These are phyloP conservation scores for Dromas ardeola DNA, from an alignment of 2,113 vertebrate genomes.

Conservation along the genomic window DNA sequence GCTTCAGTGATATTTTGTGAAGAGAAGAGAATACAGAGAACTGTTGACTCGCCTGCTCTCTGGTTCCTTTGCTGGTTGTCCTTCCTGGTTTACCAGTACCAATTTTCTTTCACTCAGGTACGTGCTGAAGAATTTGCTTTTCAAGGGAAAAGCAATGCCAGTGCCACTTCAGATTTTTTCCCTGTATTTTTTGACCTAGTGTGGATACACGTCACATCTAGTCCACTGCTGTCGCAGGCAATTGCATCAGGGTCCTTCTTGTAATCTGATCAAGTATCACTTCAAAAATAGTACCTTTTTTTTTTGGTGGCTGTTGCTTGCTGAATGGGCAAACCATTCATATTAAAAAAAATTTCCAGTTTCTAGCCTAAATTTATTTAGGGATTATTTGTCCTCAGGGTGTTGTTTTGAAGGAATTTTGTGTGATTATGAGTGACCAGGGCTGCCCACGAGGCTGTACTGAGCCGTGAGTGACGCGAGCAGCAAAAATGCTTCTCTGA, in stretches of 20 bases:
- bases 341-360: neutral
- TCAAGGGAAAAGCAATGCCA: neutral
- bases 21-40: neutral
- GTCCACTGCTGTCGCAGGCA: neutral
- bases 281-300: neutral
- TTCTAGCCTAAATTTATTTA: neutral
- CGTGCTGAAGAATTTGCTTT: neutral
- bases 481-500: neutral
- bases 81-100: neutral
- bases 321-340: neutral
- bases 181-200: neutral
- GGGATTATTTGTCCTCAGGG: neutral
- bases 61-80: neutral
- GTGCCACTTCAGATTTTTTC: neutral
- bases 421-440: neutral
- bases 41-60: neutral
- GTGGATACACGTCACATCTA: neutral
- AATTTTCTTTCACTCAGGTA: neutral
- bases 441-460: accelerated
- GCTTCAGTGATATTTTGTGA: neutral
- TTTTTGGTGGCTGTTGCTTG: neutral
- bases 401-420: neutral
- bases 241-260: neutral
- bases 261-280: neutral
- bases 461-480: accelerated